These are phyloP conservation scores for Daphoenositta chrysoptera DNA, from an alignment of 2,113 vertebrate genomes.

Conservation along the genomic window DNA sequence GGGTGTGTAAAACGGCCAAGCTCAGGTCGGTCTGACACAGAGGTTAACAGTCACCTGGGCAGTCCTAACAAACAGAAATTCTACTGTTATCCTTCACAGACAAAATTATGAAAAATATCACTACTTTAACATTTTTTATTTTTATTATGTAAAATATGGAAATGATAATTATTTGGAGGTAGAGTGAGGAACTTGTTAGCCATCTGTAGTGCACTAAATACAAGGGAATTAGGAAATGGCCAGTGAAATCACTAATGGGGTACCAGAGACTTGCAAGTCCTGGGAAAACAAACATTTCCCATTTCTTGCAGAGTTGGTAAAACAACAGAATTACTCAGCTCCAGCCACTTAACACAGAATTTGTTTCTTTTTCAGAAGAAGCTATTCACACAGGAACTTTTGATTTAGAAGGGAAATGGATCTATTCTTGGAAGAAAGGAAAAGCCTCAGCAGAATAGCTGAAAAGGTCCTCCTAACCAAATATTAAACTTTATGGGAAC, in stretches of 20 bases:
- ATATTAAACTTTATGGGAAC: background rate
- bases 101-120: background rate
- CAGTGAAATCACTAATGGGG: background rate
- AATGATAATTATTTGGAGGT: background rate
- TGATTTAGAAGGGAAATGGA: background rate
- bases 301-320: background rate
- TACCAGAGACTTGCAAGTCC: background rate
- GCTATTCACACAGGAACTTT: background rate
- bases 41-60: background rate
- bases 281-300: background rate
- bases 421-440: background rate
- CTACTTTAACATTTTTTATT: background rate
- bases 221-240: background rate
- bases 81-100: background rate
- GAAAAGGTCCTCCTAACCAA: background rate
- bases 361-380: background rate
- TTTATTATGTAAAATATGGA: background rate
- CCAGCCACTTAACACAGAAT: background rate
- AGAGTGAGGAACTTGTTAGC: background rate
- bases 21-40: background rate
- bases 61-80: background rate
- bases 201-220: background rate
- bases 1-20: background rate
- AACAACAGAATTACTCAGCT: background rate
- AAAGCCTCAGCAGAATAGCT: background rate